Evolutionary conservation across 2,888 invertebrate species (phyloP).

Genomic region (Sinelater perroti): DNA sequence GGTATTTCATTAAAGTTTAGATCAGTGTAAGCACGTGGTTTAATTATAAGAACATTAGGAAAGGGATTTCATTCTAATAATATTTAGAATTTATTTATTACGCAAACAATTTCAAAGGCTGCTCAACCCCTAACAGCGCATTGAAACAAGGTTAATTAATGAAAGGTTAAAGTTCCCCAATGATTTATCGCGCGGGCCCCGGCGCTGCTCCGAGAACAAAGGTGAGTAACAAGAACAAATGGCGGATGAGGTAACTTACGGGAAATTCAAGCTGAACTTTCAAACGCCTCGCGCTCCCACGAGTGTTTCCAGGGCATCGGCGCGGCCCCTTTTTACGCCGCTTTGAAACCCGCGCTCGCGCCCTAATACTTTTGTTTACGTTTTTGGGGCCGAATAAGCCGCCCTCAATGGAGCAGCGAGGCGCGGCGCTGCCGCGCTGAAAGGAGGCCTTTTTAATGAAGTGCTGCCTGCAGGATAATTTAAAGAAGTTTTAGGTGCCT

Average conservation of each 20-base stretch:
- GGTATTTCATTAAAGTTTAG: too few relatives aligned
- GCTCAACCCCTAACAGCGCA: too few relatives aligned
- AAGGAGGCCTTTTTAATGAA: slow-evolving; percentile 12
- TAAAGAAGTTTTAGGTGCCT: slow-evolving; percentile 13
- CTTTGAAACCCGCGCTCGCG: slow-evolving; percentile 3
- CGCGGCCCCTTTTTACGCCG: not conserved
- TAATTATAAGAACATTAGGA: too few relatives aligned
- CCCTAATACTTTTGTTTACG: slow-evolving; percentile 14
- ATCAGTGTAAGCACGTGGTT: too few relatives aligned
- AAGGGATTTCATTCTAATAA: too few relatives aligned
- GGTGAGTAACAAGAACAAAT: not conserved
- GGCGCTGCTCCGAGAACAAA: not conserved
- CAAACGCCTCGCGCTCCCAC: not conserved
- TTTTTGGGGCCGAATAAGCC: slow-evolving; percentile 11
- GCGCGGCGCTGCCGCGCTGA: slow-evolving; percentile 3
- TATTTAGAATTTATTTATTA: too few relatives aligned
- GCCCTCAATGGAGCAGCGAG: slow-evolving; percentile 8
- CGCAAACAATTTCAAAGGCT: too few relatives aligned
- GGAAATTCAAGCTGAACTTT: slow-evolving; percentile 10
- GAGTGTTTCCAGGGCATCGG: slow-evolving; percentile 7
- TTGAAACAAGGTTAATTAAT: too few relatives aligned
- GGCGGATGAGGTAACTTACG: not conserved
- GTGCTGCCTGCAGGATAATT: slow-evolving; percentile 12
- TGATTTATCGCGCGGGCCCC: too few relatives aligned
- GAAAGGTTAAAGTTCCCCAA: too few relatives aligned